Evolutionary conservation across 2,888 invertebrate genomes (phyloP).

Genomic region (Sesamia inferens): DNA sequence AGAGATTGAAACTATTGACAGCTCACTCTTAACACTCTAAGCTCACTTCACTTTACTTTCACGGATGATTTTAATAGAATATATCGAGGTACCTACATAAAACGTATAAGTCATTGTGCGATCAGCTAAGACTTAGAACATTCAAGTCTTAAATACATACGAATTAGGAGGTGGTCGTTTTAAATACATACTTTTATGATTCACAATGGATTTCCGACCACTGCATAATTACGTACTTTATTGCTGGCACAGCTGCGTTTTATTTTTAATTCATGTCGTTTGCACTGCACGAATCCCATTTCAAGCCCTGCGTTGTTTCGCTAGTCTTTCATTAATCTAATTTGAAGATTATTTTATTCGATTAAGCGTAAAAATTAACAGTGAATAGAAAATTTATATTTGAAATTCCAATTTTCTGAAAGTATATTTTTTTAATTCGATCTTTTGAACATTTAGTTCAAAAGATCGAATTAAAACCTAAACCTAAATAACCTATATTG

Average conservation of each 20-base stretch:
- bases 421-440: too few relatives aligned
- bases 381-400: not conserved
- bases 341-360: slow-evolving; percentile 4
- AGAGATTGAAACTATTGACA: too few relatives aligned
- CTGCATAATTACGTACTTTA: slow-evolving; percentile 37
- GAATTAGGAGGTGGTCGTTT: slow-evolving; percentile 11
- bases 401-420: not conserved
- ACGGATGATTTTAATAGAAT: too few relatives aligned
- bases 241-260: slow-evolving; percentile 45
- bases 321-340: slow-evolving; percentile 7
- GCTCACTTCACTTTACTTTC: too few relatives aligned
- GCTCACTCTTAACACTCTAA: too few relatives aligned
- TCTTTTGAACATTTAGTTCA: too few relatives aligned
- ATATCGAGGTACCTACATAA: not conserved
- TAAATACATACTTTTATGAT: slow-evolving; percentile 33
- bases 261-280: slow-evolving; percentile 35
- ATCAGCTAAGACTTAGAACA: not conserved
- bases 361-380: slow-evolving; percentile 4
- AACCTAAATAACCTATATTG: too few relatives aligned
- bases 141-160: not conserved
- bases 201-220: slow-evolving; percentile 28
- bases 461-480: too few relatives aligned
- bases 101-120: not conserved
- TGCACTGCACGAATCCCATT: slow-evolving; percentile 15
- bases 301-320: slow-evolving; percentile 2